These are phyloP conservation scores for Melinaea menophilus DNA, from an alignment of 2,888 invertebrate species.

Conservation along the genomic window DNA sequence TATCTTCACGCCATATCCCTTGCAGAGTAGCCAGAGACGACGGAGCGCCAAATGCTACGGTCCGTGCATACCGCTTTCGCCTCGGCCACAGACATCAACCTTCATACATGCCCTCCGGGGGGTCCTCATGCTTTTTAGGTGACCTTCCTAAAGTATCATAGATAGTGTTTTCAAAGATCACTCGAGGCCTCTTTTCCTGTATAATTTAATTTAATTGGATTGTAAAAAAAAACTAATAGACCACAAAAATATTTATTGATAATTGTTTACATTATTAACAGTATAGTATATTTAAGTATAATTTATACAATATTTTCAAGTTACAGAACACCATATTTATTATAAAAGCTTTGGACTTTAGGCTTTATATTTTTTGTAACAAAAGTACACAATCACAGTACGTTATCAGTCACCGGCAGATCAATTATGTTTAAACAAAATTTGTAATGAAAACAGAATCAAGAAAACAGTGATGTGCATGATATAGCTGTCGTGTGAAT, in stretches of 20 bases:
- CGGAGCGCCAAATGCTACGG: no score
- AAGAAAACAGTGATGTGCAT: constrained; percentile 8
- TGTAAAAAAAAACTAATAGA: constrained; percentile 26
- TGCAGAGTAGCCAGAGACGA: no score
- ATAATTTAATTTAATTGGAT: not conserved
- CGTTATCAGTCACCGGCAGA: constrained; percentile 21
- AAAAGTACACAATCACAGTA: constrained; percentile 36
- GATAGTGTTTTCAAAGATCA: no score
- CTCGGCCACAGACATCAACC: no score
- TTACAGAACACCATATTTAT: constrained; percentile 34
- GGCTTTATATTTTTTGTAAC: constrained; percentile 31
- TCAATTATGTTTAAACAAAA: constrained; percentile 2
- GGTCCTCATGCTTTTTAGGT: no score
- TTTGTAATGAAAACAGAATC: constrained; percentile 5
- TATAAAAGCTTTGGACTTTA: constrained; percentile 46
- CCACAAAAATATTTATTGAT: constrained; percentile 50
- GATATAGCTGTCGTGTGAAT: no score
- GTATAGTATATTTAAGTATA: constrained; percentile 36
- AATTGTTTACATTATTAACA: constrained; percentile 36
- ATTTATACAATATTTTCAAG: constrained; percentile 30
- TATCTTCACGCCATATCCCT: no score
- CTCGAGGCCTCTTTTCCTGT: not conserved
- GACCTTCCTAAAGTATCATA: no score
- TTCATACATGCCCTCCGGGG: no score
- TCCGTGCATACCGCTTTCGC: no score